A percentile compares a stretch with the other conserved stretches of the same genome.
phyloP scores from a whole-genome alignment of 2,888 invertebrate species.

The Galeruca laticollis region DNA sequence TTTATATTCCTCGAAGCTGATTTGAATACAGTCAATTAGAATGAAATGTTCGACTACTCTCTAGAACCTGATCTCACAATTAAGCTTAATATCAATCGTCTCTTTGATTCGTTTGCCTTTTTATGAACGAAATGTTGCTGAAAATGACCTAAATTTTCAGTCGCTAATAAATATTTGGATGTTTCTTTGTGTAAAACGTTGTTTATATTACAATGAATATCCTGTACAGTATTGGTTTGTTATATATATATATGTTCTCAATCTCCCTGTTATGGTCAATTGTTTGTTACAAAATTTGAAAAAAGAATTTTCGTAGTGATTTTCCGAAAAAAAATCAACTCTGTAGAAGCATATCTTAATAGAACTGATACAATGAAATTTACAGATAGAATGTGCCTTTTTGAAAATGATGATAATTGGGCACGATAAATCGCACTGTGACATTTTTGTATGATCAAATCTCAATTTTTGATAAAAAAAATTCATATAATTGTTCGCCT shows the following conservation, averaged over 20 bases:
- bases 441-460: conserved; percentile 30
- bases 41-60: too few species aligned
- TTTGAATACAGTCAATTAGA: too few species aligned
- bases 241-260: conserved; percentile 3
- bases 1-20: too few species aligned
- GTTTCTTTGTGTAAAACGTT: too few species aligned
- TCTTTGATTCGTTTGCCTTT: too few species aligned
- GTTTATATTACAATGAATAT: neutral
- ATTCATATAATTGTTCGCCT: neutral
- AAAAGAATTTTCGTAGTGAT: conserved; percentile 24
- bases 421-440: conserved; percentile 44
- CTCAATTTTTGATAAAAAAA: neutral
- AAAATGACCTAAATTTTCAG: too few species aligned
- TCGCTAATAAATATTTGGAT: too few species aligned
- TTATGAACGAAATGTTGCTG: too few species aligned
- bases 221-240: neutral
- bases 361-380: conserved; percentile 46
- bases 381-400: conserved; percentile 59
- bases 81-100: too few species aligned
- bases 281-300: conserved; percentile 50
- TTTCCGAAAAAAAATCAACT: conserved; percentile 48
- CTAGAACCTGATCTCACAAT: too few species aligned
- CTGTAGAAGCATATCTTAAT: conserved; percentile 58
- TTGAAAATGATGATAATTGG: conserved; percentile 37
- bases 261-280: conserved; percentile 61